phyloP scores from a whole-genome alignment of 1,140 invertebrate species.

The Formica selysi region DNA sequence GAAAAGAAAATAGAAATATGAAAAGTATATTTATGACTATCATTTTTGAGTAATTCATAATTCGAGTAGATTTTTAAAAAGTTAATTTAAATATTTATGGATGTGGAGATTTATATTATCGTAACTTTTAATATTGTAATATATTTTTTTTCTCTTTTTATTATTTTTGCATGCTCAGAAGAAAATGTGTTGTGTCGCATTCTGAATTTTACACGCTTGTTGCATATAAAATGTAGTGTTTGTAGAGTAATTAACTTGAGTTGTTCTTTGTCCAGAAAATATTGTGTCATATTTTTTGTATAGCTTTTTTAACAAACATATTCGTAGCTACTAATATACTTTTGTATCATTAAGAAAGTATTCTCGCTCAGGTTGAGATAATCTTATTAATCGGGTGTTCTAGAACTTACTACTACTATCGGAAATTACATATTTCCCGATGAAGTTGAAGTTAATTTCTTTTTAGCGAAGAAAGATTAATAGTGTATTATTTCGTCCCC shows the following conservation, averaged over 20 bases:
- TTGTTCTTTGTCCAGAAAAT: slow-evolving; percentile 9
- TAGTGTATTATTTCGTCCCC: background rate
- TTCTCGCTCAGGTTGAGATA: background rate
- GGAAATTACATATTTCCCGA: background rate
- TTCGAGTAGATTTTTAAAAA: background rate
- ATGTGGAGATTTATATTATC: background rate
- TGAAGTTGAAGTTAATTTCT: background rate
- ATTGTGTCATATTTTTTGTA: slow-evolving; percentile 3
- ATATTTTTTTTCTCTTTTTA: background rate
- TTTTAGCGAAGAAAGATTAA: background rate
- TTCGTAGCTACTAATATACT: background rate
- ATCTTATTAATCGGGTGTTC: background rate
- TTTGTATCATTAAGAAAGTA: background rate
- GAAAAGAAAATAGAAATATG: background rate
- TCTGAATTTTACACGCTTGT: slow-evolving; percentile 21
- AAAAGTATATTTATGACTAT: background rate
- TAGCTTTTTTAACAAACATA: slow-evolving; percentile 2
- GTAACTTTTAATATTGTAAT: background rate
- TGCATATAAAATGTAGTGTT: slow-evolving; percentile 2
- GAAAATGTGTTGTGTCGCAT: slow-evolving; percentile 7
- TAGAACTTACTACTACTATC: background rate
- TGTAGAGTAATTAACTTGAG: slow-evolving; percentile 17
- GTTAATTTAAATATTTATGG: background rate
- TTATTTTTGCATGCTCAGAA: background rate
- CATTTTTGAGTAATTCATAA: background rate